These are phyloP conservation scores for Capromys pilorides DNA, from an alignment of 2,797 vertebrate species.

Conservation along the genomic window DNA sequence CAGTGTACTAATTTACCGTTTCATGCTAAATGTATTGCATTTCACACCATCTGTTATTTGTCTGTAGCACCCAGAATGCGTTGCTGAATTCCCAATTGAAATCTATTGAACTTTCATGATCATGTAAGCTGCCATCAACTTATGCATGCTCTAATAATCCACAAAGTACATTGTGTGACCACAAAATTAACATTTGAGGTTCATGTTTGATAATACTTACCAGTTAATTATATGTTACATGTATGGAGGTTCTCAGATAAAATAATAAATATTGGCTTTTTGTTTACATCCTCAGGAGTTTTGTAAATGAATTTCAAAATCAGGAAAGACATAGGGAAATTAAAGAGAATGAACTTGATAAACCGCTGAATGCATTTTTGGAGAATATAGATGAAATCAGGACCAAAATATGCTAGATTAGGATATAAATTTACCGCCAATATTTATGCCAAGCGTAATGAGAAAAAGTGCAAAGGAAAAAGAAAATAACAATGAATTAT, in stretches of 20 bases:
- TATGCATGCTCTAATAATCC: background rate
- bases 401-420: background rate
- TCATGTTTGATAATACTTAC: background rate
- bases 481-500: background rate
- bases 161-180: background rate
- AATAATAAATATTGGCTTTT: background rate
- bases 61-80: background rate
- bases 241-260: conserved; percentile 43
- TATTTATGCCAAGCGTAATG: background rate
- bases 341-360: conserved; percentile 4
- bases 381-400: background rate
- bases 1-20: conserved; percentile 23
- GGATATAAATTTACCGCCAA: background rate
- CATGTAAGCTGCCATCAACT: background rate
- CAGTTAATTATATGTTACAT: background rate
- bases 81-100: conserved; percentile 1
- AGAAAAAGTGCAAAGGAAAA: conserved; percentile 8
- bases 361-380: background rate
- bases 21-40: background rate
- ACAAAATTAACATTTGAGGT: background rate
- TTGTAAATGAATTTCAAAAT: conserved; percentile 55
- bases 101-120: background rate
- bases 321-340: conserved; percentile 28
- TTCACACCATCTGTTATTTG: background rate
- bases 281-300: background rate